These are phyloP conservation scores for Stictonetta naevosa DNA, from an alignment of 2,113 vertebrate genomes.

Conservation along the genomic window DNA sequence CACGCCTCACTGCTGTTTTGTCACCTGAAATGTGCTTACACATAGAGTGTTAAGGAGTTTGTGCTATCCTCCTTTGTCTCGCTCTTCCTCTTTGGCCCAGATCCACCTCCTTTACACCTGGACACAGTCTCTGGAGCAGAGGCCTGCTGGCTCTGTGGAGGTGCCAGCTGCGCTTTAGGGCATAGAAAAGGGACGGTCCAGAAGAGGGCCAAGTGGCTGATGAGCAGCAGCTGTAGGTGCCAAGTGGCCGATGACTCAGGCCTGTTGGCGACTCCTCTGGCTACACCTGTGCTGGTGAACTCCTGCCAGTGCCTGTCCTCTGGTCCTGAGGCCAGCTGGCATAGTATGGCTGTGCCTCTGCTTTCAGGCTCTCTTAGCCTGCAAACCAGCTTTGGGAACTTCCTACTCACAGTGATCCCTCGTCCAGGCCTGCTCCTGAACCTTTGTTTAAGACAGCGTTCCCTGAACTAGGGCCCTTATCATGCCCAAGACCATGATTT, in stretches of 20 bases:
- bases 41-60: not conserved
- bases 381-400: not conserved
- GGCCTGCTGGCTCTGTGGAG: not conserved
- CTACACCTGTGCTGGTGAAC: not conserved
- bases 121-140: not conserved
- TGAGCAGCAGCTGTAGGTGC: not conserved
- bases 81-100: not conserved
- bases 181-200: not conserved
- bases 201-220: not conserved
- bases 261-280: not conserved
- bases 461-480: not conserved
- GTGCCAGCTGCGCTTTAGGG: constrained; percentile 4
- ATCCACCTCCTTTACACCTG: not conserved
- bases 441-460: not conserved
- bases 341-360: not conserved
- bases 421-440: not conserved
- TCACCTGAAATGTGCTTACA: not conserved
- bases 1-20: not conserved
- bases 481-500: not conserved
- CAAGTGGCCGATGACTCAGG: not conserved
- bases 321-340: constrained; percentile 1
- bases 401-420: not conserved
- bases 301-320: not conserved
- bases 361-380: not conserved
- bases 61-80: not conserved